Evolutionary conservation across 2,888 invertebrate genomes (phyloP), one percentile per base, ranked within the genome.

Genomic region (Poecilobothrus nobilitatus): DNA sequence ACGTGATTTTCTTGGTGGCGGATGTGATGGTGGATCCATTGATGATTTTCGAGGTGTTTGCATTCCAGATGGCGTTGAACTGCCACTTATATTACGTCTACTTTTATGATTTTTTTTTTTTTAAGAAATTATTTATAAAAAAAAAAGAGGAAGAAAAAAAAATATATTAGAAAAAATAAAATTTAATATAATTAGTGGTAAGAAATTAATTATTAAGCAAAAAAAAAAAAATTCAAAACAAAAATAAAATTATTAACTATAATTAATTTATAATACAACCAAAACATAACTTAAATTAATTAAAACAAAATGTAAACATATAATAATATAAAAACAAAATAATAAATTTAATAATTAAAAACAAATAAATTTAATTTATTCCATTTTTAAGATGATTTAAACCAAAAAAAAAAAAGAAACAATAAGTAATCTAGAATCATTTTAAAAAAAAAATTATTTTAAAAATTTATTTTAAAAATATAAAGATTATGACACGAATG

Each of bases 21-120:
- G 78, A 53, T 69, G 37, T 67, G 73, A 34, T 70, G 73, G 69
- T 10, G 81, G 80, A 70, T 82, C 82, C 34, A 78, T 78, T 67
- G 81, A 81, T 71, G 77, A 76, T 74, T 81, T 81, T 62, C 82
- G 74, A 67, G 82, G 82, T 66, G 82, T 82, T 71, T 82, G 81
- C 78, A 79, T 80, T 44, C 82, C 82, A 64, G 82, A 82, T 37
- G 82, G 82, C 70, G 82, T 82, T 70, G 82, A 79, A 68, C 78
- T 80, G 71, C 82, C 82, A 74, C 82, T 82, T 62, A 79, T 75
- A 75, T 80, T 82, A 70, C 80, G 78, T 75, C 82, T 82, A 68
- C n/a, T n/a, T 12, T 53, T 8, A 27, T 27, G 3, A 18, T 53
- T 53, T 53, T 18, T 18, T 53, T 53, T 53, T 53, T 18, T 18